phyloP scores from a whole-genome alignment of 2,888 invertebrate genomes.

The Shargacucullia verbasci region DNA sequence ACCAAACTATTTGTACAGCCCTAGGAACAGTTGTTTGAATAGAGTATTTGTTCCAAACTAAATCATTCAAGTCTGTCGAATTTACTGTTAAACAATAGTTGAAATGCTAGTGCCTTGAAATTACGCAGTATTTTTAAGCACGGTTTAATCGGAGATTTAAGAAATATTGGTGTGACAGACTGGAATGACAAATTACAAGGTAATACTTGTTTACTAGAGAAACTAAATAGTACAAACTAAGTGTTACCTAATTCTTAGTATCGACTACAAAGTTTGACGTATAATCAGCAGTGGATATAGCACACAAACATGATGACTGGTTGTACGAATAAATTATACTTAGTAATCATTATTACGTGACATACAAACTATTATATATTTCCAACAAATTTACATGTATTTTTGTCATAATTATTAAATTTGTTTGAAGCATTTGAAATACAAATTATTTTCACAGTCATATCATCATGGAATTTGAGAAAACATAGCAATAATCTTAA shows the following conservation, averaged over 20 bases:
- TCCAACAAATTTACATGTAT: background rate
- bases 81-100: conserved; percentile 34
- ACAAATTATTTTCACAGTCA: conserved; percentile 20
- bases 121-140: conserved; percentile 12
- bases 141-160: background rate
- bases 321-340: conserved; percentile 43
- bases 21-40: conserved; percentile 40
- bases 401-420: too few species aligned
- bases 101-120: conserved; percentile 37
- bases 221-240: conserved; percentile 25
- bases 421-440: background rate
- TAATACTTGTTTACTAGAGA: conserved; percentile 24
- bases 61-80: conserved; percentile 24
- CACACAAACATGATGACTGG: conserved; percentile 37
- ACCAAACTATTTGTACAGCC: conserved; percentile 34
- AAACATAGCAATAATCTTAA: conserved; percentile 18
- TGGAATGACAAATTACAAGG: background rate
- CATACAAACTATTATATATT: too few species aligned
- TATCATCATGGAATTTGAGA: conserved; percentile 20
- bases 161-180: background rate
- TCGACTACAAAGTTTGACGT: conserved; percentile 27
- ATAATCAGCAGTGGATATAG: conserved; percentile 3
- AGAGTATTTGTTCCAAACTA: conserved; percentile 25
- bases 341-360: conserved; percentile 2
- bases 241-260: background rate